phyloP scores from a whole-genome alignment of 2,888 invertebrate species.

The Coelogynopora nodosa region DNA sequence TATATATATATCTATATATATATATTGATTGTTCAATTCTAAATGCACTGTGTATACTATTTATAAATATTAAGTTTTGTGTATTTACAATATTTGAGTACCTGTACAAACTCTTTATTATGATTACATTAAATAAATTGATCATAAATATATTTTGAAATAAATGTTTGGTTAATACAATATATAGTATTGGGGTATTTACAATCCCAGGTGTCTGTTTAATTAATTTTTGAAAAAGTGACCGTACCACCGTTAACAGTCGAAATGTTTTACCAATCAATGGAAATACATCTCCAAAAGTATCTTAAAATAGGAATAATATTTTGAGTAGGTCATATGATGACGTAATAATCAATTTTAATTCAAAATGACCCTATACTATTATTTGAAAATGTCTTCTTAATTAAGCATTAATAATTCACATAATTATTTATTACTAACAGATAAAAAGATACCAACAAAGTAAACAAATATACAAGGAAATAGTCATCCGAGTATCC shows the following conservation, averaged over 20 bases:
- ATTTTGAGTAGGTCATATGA: too few species aligned
- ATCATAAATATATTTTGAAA: neutral
- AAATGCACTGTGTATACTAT: neutral
- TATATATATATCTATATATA: neutral
- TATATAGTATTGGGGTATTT: constrained; percentile 28
- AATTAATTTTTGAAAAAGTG: constrained; percentile 22
- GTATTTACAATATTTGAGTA: neutral
- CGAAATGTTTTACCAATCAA: too few species aligned
- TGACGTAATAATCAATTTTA: too few species aligned
- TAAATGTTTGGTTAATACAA: neutral
- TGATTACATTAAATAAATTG: neutral
- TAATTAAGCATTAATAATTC: too few species aligned
- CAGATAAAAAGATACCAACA: too few species aligned
- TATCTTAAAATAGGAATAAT: too few species aligned
- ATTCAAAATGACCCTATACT: too few species aligned
- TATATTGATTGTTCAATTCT: neutral
- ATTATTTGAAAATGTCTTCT: too few species aligned
- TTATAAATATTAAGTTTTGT: neutral
- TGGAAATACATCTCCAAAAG: too few species aligned
- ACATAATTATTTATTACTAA: too few species aligned
- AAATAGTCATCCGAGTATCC: too few species aligned
- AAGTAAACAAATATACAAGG: too few species aligned
- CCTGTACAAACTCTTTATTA: neutral
- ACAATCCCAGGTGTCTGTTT: neutral
- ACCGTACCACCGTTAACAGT: neutral